phyloP scores from a whole-genome alignment of 1,140 invertebrate species.

The Maniola jurtina region DNA sequence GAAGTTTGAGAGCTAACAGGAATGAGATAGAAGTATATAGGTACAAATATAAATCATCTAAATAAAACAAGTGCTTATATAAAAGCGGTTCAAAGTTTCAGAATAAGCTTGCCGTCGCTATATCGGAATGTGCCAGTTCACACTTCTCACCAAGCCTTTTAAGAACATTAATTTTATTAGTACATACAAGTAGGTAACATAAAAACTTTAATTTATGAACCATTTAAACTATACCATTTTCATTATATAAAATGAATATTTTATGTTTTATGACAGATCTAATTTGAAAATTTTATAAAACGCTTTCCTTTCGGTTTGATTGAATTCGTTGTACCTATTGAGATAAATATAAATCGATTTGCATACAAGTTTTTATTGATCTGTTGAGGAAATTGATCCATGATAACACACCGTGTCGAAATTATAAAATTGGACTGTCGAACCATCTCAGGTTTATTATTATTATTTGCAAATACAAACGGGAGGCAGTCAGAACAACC shows the following conservation, averaged over 20 bases:
- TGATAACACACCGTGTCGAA: not conserved
- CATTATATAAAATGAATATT: constrained; percentile 2
- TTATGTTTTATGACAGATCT: constrained; percentile 2
- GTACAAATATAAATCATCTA: too few relatives aligned
- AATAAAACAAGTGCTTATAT: too few relatives aligned
- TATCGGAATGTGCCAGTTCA: not conserved
- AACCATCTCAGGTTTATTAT: not conserved
- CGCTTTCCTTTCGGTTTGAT: constrained; percentile 1
- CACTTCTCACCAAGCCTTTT: not conserved
- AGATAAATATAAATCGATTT: constrained; percentile 2
- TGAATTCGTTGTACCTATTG: constrained; percentile 4
- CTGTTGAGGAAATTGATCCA: constrained; percentile 1
- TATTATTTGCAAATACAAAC: not conserved
- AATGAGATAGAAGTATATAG: too few relatives aligned
- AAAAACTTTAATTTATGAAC: not conserved
- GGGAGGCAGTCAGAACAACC: not conserved
- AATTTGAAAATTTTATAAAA: constrained; percentile 1
- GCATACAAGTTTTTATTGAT: constrained; percentile 4
- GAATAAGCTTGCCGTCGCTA: too few relatives aligned
- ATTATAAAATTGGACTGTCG: not conserved
- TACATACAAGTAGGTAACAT: not conserved
- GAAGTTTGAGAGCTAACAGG: too few relatives aligned
- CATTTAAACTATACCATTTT: constrained; percentile 16
- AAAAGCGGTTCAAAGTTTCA: too few relatives aligned
- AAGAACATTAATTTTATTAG: not conserved